phyloP scores from a whole-genome alignment of 2,888 invertebrate species.

The Leptogaster cylindrica region DNA sequence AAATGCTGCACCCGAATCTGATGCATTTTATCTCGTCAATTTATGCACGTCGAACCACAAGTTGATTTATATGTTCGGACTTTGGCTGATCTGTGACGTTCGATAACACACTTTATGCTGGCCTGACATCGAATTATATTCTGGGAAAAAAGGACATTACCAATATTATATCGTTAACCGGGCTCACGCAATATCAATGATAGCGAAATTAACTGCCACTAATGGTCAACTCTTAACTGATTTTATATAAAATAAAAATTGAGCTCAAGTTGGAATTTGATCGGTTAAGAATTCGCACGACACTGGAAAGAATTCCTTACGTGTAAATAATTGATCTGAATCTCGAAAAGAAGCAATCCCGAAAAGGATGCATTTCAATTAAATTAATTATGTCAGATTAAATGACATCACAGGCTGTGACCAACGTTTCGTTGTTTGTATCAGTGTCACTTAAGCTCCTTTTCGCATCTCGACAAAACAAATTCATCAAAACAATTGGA shows the following conservation, averaged over 20 bases:
- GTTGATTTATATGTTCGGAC: slow-evolving; percentile 28
- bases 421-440: background rate
- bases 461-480: slow-evolving; percentile 8
- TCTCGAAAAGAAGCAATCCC: background rate
- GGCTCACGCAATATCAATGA: slow-evolving; percentile 20
- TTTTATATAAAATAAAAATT: too few species aligned
- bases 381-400: slow-evolving; percentile 19
- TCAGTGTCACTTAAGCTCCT: slow-evolving; percentile 5
- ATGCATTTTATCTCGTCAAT: slow-evolving; percentile 40
- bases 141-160: slow-evolving; percentile 17
- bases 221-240: slow-evolving; percentile 8
- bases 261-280: too few species aligned
- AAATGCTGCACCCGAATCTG: slow-evolving; percentile 7
- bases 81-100: slow-evolving; percentile 32
- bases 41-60: slow-evolving; percentile 36
- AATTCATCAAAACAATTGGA: slow-evolving; percentile 24
- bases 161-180: too few species aligned
- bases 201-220: slow-evolving; percentile 17
- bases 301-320: too few species aligned
- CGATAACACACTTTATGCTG: too few species aligned
- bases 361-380: slow-evolving; percentile 4
- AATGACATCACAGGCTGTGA: slow-evolving; percentile 18
- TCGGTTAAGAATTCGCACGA: too few species aligned
- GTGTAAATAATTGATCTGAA: slow-evolving; percentile 28
- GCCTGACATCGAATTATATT: background rate